Percentiles rank a stretch among this genome's conserved stretches.
Evolutionary conservation across 2,797 vertebrate species (phyloP).

Genomic region (Remorina albescens): DNA sequence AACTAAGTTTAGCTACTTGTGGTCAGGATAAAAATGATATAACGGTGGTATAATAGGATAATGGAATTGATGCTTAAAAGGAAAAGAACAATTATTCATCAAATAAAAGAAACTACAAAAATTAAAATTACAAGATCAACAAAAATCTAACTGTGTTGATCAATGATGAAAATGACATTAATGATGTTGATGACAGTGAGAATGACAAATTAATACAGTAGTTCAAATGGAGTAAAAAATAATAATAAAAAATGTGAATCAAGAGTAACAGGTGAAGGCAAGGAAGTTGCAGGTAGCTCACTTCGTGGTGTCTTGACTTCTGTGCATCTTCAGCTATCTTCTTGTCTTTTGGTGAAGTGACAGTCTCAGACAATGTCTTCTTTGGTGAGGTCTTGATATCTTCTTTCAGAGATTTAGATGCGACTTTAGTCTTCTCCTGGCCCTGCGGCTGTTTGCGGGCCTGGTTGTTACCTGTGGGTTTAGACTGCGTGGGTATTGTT

Average conservation of each 20-base stretch:
- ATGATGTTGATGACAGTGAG: constrained; percentile 8
- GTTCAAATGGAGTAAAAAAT: constrained; percentile 54
- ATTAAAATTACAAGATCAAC: neutral
- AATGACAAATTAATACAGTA: constrained; percentile 47
- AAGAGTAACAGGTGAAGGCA: constrained; percentile 76
- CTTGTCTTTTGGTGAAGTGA: constrained; percentile 80
- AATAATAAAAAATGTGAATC: constrained; percentile 57
- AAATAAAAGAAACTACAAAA: constrained; percentile 11
- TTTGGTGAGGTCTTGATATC: constrained; percentile 84
- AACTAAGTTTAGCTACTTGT: constrained; percentile 10
- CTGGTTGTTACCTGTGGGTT: constrained; percentile 82
- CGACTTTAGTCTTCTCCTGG: constrained; percentile 84
- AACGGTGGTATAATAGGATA: neutral
- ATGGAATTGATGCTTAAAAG: constrained; percentile 18
- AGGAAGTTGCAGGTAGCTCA: constrained; percentile 88
- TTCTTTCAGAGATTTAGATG: constrained; percentile 84
- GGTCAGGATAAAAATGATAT: neutral
- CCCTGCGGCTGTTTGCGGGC: constrained; percentile 82
- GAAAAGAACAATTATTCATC: constrained; percentile 4
- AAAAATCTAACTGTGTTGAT: neutral
- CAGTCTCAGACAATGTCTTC: constrained; percentile 81
- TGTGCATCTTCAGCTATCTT: constrained; percentile 85
- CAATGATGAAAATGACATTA: constrained; percentile 11
- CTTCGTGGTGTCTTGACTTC: constrained; percentile 92
- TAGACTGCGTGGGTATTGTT: constrained; percentile 79